Base-by-base conservation (phyloP, 2,113 vertebrate species). In the Scomber japonicus region DNA sequence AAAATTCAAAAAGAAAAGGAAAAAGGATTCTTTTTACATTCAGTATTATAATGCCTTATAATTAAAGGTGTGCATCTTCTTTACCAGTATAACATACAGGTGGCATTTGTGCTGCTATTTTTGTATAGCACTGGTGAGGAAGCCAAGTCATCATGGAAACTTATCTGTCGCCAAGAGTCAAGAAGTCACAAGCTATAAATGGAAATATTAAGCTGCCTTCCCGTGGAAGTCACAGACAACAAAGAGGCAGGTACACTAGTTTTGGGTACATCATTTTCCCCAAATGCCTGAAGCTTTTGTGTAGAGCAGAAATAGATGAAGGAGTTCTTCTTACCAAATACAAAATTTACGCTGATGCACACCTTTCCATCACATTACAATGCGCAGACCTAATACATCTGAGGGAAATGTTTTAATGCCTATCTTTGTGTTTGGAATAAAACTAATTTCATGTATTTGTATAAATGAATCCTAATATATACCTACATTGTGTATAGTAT, bases 391-490 rank as follows among this genome's bases (percentile, higher is more conserved):
- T 51, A 31, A 65, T 75, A 61, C 76, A 45, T 85, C 76, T 66
- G 63, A 92, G 81, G 88, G 88, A 65, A 76, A 78, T 75, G 73
- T 87, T 91, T 83, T 51, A 78, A 73, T 83, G 80, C 78, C 64
- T 84, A n/a, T 87, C 59, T 90, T 82, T 84, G 55, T 86, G 48
- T 89, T 88, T 87, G 83, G 80, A 78, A 77, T 76, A 75, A 78
- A 80, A 79, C 72, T 88, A 73, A 86, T 83, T 83, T 82, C 62
- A 60, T 88, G 56, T 83, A 82, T 88, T 79, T 93, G 86, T 94
- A 88, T 87, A 92, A 94, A 93, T 89, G 72, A 92, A 94, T 91
- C 71, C 83, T 95, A 95, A 94, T 95, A 95, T 95, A 95, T 93
- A 86, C 70, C 70, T 59, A 56, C 55, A 48, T 44, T 79, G 60